Evolutionary conservation across 1,140 invertebrate genomes (phyloP).

Genomic region (Cotesia chilonis): DNA sequence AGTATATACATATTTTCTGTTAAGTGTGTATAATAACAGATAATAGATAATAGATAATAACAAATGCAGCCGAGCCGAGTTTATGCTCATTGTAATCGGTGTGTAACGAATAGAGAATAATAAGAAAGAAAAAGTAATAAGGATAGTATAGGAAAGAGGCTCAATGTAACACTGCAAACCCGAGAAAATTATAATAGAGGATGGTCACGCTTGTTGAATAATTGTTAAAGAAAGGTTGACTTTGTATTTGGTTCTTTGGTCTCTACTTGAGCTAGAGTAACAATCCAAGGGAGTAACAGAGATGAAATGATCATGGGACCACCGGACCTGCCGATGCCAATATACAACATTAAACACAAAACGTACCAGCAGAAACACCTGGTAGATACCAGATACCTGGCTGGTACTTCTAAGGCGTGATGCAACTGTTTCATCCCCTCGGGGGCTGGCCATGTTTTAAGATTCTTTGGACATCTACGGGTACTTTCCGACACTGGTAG

Average conservation of each 20-base stretch:
- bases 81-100: too few species aligned
- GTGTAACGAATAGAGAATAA: conserved; percentile 25
- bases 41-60: too few species aligned
- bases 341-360: neutral
- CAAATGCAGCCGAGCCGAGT: too few species aligned
- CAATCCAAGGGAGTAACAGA: conserved; percentile 32
- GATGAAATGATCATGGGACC: conserved; percentile 1
- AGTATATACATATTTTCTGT: too few species aligned
- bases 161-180: conserved; percentile 1
- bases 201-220: conserved; percentile 31
- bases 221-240: conserved; percentile 3
- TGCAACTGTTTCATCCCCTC: conserved; percentile 40
- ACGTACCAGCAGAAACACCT: conserved; percentile 41
- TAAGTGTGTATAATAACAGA: too few species aligned
- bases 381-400: conserved; percentile 48
- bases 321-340: neutral
- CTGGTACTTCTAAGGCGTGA: conserved; percentile 41
- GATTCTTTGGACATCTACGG: too few species aligned
- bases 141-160: neutral
- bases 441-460: too few species aligned
- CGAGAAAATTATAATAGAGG: conserved; percentile 5
- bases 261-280: neutral
- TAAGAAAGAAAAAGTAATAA: conserved; percentile 30
- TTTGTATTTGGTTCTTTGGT: conserved; percentile 32
- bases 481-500: too few species aligned